phyloP scores from a whole-genome alignment of 2,888 invertebrate species.

The Caenorhabditis sp. region DNA sequence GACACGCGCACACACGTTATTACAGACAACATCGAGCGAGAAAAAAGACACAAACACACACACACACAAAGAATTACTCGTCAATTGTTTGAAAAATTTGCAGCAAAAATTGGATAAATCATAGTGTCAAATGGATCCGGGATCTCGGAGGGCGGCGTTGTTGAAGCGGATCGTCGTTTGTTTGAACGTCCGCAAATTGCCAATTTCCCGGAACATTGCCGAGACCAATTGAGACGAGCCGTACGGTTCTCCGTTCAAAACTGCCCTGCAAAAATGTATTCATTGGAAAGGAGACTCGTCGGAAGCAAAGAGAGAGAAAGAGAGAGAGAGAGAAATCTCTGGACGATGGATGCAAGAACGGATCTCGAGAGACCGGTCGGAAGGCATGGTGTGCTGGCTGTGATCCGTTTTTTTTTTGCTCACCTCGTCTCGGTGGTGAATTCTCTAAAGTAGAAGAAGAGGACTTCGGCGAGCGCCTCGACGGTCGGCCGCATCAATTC shows the following conservation, averaged over 20 bases:
- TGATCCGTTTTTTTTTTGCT: neutral
- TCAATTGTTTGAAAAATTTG: neutral
- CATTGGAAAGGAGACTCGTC: too few relatives aligned
- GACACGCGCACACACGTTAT: too few relatives aligned
- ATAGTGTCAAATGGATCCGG: neutral
- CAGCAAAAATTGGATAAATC: neutral
- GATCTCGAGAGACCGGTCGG: too few relatives aligned
- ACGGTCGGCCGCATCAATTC: slow-evolving; percentile 63
- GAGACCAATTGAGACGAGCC: slow-evolving; percentile 60
- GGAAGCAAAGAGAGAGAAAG: too few relatives aligned
- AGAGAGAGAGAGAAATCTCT: too few relatives aligned
- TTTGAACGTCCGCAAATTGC: slow-evolving; percentile 65
- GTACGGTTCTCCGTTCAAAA: slow-evolving; percentile 46
- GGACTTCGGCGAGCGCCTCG: slow-evolving; percentile 64
- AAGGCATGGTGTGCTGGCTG: too few relatives aligned
- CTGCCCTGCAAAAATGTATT: slow-evolving; percentile 48
- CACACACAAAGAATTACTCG: too few relatives aligned
- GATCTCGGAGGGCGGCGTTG: slow-evolving; percentile 46
- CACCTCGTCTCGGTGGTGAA: slow-evolving; percentile 67
- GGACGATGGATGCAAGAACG: too few relatives aligned
- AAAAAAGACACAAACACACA: too few relatives aligned
- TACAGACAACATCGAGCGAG: too few relatives aligned
- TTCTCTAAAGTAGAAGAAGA: slow-evolving; percentile 62
- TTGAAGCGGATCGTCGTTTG: slow-evolving; percentile 66
- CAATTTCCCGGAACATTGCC: slow-evolving; percentile 64